Base-by-base conservation (phyloP, 2,113 vertebrate species). In the Furnarius figulus region DNA sequence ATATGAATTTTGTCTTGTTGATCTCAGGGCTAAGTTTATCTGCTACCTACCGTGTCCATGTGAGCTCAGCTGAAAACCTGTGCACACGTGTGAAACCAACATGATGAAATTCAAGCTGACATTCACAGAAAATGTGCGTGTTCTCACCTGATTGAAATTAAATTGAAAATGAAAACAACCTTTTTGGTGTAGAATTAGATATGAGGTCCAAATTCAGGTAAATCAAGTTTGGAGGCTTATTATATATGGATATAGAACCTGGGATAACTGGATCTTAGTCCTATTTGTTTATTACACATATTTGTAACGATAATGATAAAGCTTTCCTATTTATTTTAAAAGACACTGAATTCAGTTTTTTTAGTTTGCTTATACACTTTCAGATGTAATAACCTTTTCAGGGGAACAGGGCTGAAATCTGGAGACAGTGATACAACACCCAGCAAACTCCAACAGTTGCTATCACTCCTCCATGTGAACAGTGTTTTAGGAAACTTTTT, bases 161-260 rank as follows among this genome's bases (percentile, higher is more conserved):
- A 83, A 74, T 7, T n/a, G 47, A 59, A 89, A 74, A 88, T 58
- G 39, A 66, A 73, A 85, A 18, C 20, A 70, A 61, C 4, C 1
- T 44, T 66, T 71, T 22, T 3, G 19, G 3, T 21, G 25, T 4
- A 6, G 8, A 78, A 72, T 68, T 87, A 82, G 18, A 17, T 39
- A 68, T 33, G 56, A 87, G 31, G 33, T 72, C 37, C n/a, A 79
- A 37, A 25, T 58, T 62, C 56, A 79, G 21, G 14, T 46, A 82
- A 85, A 75, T 46, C 24, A 18, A 33, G 2, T 72, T 76, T 73
- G 42, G 23, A 89, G 12, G 17, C 11, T 46, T 63, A 7, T 81
- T 75, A 27, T 14, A 52, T 44, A 47, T 0, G 0, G 5, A 3
- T 66, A 4, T 77, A 80, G 19, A 82, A 70, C 1, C 4, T 49